Evolutionary conservation across 2,888 invertebrate genomes (phyloP).

Genomic region (Alcis repandata): DNA sequence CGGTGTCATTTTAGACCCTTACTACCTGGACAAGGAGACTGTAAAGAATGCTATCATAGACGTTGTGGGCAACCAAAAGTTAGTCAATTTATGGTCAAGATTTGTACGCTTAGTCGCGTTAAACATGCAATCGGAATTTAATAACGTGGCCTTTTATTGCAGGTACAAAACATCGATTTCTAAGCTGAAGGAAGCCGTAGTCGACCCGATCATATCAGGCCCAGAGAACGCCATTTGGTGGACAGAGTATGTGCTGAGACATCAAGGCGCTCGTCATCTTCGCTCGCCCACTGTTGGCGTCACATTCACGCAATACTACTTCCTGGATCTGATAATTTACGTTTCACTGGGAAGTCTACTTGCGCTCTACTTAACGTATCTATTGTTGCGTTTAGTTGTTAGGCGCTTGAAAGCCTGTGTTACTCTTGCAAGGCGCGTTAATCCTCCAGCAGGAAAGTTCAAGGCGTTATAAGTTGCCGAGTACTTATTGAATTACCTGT

Average conservation of each 20-base stretch:
- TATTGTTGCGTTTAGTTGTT: constrained; percentile 54
- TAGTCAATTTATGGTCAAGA: constrained; percentile 45
- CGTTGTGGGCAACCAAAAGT: constrained; percentile 68
- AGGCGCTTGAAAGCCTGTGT: constrained; percentile 60
- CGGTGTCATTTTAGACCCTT: constrained; percentile 74
- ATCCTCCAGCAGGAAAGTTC: constrained; percentile 64
- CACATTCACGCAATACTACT: constrained; percentile 70
- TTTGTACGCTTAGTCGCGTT: neutral
- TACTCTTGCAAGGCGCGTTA: constrained; percentile 37
- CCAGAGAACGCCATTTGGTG: constrained; percentile 83
- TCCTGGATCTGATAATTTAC: constrained; percentile 68
- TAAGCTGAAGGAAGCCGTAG: constrained; percentile 60
- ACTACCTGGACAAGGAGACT: constrained; percentile 70
- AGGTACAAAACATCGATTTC: constrained; percentile 72
- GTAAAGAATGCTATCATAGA: constrained; percentile 63
- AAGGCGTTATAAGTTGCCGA: constrained; percentile 66
- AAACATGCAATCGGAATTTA: too few relatives aligned
- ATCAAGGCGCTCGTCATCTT: constrained; percentile 76
- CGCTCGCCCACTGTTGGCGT: constrained; percentile 74
- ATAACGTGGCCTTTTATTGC: constrained; percentile 41
- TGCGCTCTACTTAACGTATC: constrained; percentile 50
- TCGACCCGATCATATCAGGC: constrained; percentile 71
- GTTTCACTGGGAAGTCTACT: constrained; percentile 49
- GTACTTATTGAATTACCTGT: neutral
- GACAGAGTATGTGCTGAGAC: constrained; percentile 84